Percentiles rank a stretch among this genome's conserved stretches.
Conservation (phyloP, 1,140 invertebrate genomes). For the Orchesella cincta region DNA sequence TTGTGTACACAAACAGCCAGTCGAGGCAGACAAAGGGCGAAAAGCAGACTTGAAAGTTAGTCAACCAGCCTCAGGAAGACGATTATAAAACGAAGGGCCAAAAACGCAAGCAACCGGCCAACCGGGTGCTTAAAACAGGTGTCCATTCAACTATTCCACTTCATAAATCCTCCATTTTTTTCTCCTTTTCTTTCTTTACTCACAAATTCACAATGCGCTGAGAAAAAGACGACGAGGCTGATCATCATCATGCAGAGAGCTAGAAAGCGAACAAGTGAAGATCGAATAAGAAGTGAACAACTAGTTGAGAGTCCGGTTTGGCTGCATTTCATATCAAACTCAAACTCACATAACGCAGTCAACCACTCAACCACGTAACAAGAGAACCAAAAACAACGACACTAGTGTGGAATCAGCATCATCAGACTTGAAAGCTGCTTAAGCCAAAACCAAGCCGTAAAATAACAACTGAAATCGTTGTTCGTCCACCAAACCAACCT, state of each 20-base stretch:
- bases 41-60: too few species aligned
- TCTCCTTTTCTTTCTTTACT: not conserved
- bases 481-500: too few species aligned
- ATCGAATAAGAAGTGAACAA: slow-evolving; percentile 22
- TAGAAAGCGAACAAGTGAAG: not conserved
- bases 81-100: not conserved
- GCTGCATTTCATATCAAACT: too few species aligned
- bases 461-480: too few species aligned
- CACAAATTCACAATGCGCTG: not conserved
- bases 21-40: too few species aligned
- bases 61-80: not conserved
- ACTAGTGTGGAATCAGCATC: too few species aligned
- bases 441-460: too few species aligned
- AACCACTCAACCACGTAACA: too few species aligned
- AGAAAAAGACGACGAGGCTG: not conserved
- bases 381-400: too few species aligned
- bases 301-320: slow-evolving; percentile 47
- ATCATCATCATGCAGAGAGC: not conserved
- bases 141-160: slow-evolving; percentile 48
- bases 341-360: too few species aligned
- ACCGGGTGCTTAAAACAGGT: slow-evolving; percentile 41
- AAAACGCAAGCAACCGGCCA: not conserved
- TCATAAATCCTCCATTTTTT: slow-evolving; percentile 47
- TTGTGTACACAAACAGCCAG: too few species aligned
- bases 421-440: too few species aligned